Base-by-base conservation (phyloP, 2,888 invertebrate species). In the Nomada flava region DNA sequence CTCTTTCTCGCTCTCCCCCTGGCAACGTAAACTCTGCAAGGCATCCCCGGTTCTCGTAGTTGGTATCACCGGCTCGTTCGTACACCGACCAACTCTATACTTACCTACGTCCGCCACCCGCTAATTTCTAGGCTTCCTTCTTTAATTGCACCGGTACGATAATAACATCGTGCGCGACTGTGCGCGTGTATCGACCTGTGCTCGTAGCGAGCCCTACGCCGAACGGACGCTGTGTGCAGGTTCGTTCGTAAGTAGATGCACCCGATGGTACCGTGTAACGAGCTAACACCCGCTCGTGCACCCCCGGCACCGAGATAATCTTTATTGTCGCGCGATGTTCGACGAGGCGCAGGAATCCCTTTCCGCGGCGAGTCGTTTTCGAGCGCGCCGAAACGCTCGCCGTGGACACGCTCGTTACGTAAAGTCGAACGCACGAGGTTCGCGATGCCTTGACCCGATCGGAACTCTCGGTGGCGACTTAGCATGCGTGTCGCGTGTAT, bases 61-160 rank as follows among this genome's bases (percentile, higher is more conserved):
- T 80, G 86, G 84, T 87, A 87, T 85, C 86, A 86, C 89, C n/a
- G 59, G 47, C 62, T 84, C 80, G 80, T 80, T 86, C 86, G 81
- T 89, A 87, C 84, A 71, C 63, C 79, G 52, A 70, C 88, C 87
- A 65, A 89, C 90, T 90, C 92, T 92, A 92, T 92, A 92, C 90
- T 92, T 93, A 92, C 88, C 89, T 86, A 86, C 91, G 90, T 92
- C 90, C 90, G 89, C 92, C 91, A 92, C 90, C 91, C 91, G 91
- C 92, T 92, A 92, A 92, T 93, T 92, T 92, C 92, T 91, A 90
- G 91, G 83, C 91, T 91, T 91, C 91, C 91, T 92, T 90, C 92
- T 92, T 92, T 92, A 93, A 93, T 93, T 93, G 92, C 91, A 89
- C 85, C 88, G 84, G 77, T 86, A 84, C 90, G 90, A 90, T 92